Base-by-base conservation (phyloP, 2,113 vertebrate species). In the Microtus pennsylvanicus region DNA sequence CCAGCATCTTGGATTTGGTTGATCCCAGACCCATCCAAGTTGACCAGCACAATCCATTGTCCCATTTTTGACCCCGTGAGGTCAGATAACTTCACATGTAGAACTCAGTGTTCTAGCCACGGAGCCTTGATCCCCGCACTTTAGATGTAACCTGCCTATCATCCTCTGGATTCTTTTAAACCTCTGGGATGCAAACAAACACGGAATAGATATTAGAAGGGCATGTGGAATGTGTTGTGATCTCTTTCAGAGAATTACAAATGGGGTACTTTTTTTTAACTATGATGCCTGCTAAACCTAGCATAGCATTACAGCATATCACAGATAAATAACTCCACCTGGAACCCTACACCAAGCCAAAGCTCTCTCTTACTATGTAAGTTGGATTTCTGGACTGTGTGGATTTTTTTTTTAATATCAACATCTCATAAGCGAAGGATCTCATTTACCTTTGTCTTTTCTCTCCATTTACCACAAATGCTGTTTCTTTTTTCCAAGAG, bases 341-440 rank as follows among this genome's bases (percentile, higher is more conserved):
- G 42, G 85, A 42, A 1, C 58, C 42, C 76, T 52, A n/a, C 26
- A 47, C 10, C 35, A 17, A 65, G 82, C 87, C 63, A 47, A 94
- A 35, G 35, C 65, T 95, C 63, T 82, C 87, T 95, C 63, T 82
- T 83, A 11, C 33, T 77, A 33, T 17, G 6, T 13, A 19, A 95
- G 88, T 80, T 50, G 47, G 7, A 63, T 87, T 42, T 1, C 8
- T 58, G n/a, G 50, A 52, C 50, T 52, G 50, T 52, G 50, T 52
- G 50, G 38, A 26, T 61, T 92, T 78, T 45, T 42, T 45, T 42
- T 80, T 78, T 33, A 52, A 67, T 78, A 76, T 75, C 61, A 89
- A 69, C 90, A 89, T 89, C 95, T 92, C 81, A 16, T 61, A 95
- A 86, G 30, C 13, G 38, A 94, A 77, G 61, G 63, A 10, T 83